Conservation (phyloP, 2,888 invertebrate species). For the Heteropelma amictum region DNA sequence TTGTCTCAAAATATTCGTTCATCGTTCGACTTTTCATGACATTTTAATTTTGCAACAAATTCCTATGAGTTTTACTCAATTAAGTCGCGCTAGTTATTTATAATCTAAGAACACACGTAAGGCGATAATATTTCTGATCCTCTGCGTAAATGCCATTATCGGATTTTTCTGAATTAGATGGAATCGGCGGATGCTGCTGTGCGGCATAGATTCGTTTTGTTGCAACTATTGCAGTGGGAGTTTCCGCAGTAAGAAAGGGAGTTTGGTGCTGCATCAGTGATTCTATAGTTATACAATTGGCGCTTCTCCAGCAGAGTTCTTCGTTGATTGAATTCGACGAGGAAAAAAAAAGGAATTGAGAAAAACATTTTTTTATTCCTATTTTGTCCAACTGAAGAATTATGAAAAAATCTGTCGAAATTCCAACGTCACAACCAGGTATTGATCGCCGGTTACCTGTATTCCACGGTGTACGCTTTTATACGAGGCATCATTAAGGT, state of each 20-base stretch:
- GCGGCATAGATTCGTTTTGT: constrained; percentile 30
- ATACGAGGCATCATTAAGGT: constrained; percentile 23
- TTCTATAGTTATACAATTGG: constrained; percentile 28
- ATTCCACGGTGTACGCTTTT: constrained; percentile 25
- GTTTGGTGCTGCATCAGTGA: constrained; percentile 31
- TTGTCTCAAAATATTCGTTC: too few species aligned
- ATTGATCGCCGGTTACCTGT: constrained; percentile 48
- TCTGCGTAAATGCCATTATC: too few species aligned
- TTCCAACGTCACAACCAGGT: constrained; percentile 13
- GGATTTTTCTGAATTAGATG: background rate
- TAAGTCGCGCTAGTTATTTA: background rate
- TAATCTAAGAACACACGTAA: background rate
- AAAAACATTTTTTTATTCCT: background rate
- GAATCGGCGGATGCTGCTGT: constrained; percentile 34
- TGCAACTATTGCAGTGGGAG: constrained; percentile 29
- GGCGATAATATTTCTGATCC: background rate
- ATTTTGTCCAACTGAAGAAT: background rate
- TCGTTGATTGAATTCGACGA: background rate
- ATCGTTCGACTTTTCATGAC: too few species aligned
- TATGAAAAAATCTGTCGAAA: constrained; percentile 2
- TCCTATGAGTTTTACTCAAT: background rate
- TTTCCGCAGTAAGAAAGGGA: constrained; percentile 46
- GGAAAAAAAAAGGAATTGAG: background rate
- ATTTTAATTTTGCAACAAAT: too few species aligned
- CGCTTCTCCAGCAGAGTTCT: constrained; percentile 18